A percentile compares a stretch with the other conserved stretches of the same genome.
phyloP scores from a whole-genome alignment of 35 echinoderm and acorn worm species.

The Lytechinus variegatus region DNA sequence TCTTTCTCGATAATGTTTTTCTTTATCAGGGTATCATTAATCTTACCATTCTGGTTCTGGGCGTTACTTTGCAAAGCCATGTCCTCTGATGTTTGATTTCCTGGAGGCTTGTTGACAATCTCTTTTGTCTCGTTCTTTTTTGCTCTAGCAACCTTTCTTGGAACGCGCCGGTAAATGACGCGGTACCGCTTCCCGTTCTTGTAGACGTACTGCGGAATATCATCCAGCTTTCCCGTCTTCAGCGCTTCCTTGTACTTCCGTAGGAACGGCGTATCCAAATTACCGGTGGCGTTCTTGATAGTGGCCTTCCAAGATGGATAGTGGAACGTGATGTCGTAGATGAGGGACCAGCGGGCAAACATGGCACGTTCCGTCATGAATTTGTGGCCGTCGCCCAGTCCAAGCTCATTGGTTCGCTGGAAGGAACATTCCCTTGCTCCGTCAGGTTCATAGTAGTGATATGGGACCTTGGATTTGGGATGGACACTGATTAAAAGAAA shows the following conservation, averaged over 20 bases:
- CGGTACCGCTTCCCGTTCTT: background rate
- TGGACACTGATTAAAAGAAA: background rate
- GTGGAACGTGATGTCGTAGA: conserved; percentile 64
- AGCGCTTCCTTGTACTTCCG: conserved; percentile 67
- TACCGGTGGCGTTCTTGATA: conserved; percentile 44
- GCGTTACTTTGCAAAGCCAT: too few relatives aligned
- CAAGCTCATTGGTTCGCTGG: conserved; percentile 59
- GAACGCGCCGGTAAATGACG: background rate
- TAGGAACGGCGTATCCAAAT: conserved; percentile 72
- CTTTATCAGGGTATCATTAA: too few relatives aligned
- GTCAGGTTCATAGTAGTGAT: conserved; percentile 79
- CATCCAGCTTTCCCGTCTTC: conserved; percentile 27
- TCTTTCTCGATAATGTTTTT: too few relatives aligned
- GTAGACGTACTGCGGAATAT: background rate
- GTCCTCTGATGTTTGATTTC: background rate
- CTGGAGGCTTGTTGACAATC: background rate
- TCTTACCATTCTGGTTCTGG: too few relatives aligned
- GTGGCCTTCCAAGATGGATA: conserved; percentile 69
- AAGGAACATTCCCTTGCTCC: conserved; percentile 70
- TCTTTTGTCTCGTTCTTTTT: background rate
- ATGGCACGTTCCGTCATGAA: conserved; percentile 85
- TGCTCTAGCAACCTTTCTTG: background rate
- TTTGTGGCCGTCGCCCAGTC: conserved; percentile 60
- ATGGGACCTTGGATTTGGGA: conserved; percentile 70
- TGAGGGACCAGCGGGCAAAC: conserved; percentile 69